A percentile compares a stretch with the other conserved stretches of the same genome.
Conservation (phyloP, 2,888 invertebrate species). For the Synanthedon vespiformis region DNA sequence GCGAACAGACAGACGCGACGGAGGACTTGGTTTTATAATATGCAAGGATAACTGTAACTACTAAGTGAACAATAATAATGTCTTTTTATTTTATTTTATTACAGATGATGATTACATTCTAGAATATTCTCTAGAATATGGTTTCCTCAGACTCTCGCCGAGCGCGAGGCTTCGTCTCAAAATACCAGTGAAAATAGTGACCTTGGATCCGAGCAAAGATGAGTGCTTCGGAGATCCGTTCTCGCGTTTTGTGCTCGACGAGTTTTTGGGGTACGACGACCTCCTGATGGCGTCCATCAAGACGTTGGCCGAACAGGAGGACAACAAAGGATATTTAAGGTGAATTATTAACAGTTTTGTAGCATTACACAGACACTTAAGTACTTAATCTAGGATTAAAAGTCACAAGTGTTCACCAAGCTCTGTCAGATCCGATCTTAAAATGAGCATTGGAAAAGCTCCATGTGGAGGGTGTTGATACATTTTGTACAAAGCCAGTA, state of each 20-base stretch:
- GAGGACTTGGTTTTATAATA: no score
- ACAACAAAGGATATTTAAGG: conserved; percentile 94
- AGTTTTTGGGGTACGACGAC: conserved; percentile 97
- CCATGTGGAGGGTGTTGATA: no score
- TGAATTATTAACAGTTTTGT: no score
- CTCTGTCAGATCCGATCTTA: no score
- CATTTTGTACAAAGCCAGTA: no score
- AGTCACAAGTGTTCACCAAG: no score
- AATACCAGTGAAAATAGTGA: conserved; percentile 90
- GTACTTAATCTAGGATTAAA: no score
- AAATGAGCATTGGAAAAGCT: no score
- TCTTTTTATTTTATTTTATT: conserved; percentile 10
- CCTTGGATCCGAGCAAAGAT: conserved; percentile 88
- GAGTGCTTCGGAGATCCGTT: conserved; percentile 95
- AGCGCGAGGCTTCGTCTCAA: conserved; percentile 87
- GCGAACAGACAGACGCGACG: no score
- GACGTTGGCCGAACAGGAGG: conserved; percentile 93
- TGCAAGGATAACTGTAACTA: no score
- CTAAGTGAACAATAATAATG: background rate
- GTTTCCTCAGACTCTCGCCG: conserved; percentile 91
- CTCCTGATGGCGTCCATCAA: conserved; percentile 97
- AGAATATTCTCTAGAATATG: conserved; percentile 97
- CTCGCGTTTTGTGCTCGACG: conserved; percentile 89
- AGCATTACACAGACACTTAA: no score
- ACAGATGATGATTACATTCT: conserved; percentile 95